Evolutionary conservation across 2,797 vertebrate species (phyloP), one percentile per base, ranked within the genome.

Genomic region (Fringilla coelebs): DNA sequence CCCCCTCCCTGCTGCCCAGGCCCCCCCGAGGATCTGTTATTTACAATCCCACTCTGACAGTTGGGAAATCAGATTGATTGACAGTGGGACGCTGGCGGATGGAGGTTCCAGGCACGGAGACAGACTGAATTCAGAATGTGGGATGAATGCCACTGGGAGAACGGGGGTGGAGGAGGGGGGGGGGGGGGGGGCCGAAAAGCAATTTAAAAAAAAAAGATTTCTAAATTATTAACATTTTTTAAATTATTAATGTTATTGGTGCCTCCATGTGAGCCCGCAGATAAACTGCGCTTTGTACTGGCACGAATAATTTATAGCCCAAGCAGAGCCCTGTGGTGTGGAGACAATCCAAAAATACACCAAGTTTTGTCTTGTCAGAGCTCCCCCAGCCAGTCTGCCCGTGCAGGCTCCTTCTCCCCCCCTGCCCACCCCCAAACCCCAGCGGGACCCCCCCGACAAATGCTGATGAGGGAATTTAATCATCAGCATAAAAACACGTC

Each of bases 61-160:
- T 98, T 96, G 98, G 98, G 98, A 98, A 98, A 98, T 98, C 98
- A 98, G 84, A 94, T 80, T 96, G 96, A 97, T 95, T 94, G 92
- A 84, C 93, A 95, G 89, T 15, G 78, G 86, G 95, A 93, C 79
- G 89, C 94, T 88, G 74, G 90, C 72, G 94, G 95, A 95, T 75
- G 93, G 90, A 91, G 79, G 96, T 91, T 96, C 87, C 92, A 92
- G 93, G 94, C 93, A 87, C 79, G 34, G 76, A 94, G 93, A 91
- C 88, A 77, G 89, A 76, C 96, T 95, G 90, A 97, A 97, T 97
- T 96, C 92, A 95, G 92, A 94, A 94, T 88, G 85, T 90, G 79
- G 95, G 94, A 95, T 96, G 97, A 96, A 96, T 95, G 95, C 81
- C 85, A 91, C 79, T 68, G 87, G 89, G 86, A 83, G 62, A 77